Evolutionary conservation across 2,888 invertebrate genomes (phyloP).

Genomic region (Drosophila melanosoma): DNA sequence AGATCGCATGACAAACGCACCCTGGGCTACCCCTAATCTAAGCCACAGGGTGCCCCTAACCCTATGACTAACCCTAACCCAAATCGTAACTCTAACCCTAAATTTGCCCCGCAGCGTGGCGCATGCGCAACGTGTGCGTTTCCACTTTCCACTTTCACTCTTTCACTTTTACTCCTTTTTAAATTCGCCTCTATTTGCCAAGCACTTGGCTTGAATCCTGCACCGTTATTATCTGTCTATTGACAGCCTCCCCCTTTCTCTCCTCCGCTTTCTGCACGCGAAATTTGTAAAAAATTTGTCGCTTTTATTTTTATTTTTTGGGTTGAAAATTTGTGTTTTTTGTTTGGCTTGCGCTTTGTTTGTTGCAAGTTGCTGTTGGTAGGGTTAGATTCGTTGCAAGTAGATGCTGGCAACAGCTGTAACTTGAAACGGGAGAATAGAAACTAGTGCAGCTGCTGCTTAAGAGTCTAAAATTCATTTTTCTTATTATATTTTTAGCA

Average conservation of each 20-base stretch:
- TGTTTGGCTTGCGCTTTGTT: slow-evolving; percentile 32
- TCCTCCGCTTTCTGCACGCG: slow-evolving; percentile 13
- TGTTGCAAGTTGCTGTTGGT: slow-evolving; percentile 8
- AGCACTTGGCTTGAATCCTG: slow-evolving; percentile 37
- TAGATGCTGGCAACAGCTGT: slow-evolving; percentile 41
- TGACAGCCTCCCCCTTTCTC: slow-evolving; percentile 50
- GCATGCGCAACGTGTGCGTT: slow-evolving; percentile 47
- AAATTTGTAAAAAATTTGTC: slow-evolving; percentile 66
- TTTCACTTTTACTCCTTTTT: slow-evolving; percentile 2
- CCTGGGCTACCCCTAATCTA: slow-evolving; percentile 33
- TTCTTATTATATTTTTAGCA: background rate
- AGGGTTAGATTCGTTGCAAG: slow-evolving; percentile 33
- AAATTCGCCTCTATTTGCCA: slow-evolving; percentile 29
- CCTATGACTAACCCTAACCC: slow-evolving; percentile 32
- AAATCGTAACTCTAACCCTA: slow-evolving; percentile 34
- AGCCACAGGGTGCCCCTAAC: slow-evolving; percentile 39
- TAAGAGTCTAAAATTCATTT: background rate
- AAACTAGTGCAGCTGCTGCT: slow-evolving; percentile 38
- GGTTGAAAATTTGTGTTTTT: slow-evolving; percentile 26
- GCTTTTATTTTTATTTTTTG: slow-evolving; percentile 34
- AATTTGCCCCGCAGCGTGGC: slow-evolving; percentile 37
- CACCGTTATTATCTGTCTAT: slow-evolving; percentile 45
- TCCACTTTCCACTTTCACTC: slow-evolving; percentile 55
- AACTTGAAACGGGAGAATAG: slow-evolving; percentile 34
- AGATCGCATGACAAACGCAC: slow-evolving; percentile 40